These are phyloP conservation scores for Pseudoips prasinana DNA, from an alignment of 2,888 invertebrate species.

Conservation along the genomic window DNA sequence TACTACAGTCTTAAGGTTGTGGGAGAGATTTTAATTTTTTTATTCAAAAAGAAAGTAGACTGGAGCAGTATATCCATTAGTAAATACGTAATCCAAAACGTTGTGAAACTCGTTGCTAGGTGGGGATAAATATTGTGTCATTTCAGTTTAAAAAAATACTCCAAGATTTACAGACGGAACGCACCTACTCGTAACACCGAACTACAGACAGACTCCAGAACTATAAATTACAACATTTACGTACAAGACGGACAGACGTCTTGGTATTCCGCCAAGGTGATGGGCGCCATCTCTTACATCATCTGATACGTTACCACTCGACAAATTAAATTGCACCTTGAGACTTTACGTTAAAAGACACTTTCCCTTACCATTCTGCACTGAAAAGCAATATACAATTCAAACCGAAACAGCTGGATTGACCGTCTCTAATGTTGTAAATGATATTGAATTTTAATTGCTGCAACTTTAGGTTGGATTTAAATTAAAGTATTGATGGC, in stretches of 20 bases:
- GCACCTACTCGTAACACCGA: constrained; percentile 12
- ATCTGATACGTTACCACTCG: constrained; percentile 16
- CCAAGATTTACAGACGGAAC: too few relatives aligned
- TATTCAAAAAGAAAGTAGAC: too few relatives aligned
- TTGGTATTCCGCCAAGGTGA: constrained; percentile 55
- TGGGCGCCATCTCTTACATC: constrained; percentile 41
- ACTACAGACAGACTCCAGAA: constrained; percentile 44
- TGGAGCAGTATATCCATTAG: too few relatives aligned
- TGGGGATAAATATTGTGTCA: too few relatives aligned
- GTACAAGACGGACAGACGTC: constrained; percentile 41
- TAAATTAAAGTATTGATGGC: constrained; percentile 8
- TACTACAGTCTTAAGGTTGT: too few relatives aligned
- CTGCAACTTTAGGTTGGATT: constrained; percentile 5
- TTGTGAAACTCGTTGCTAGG: too few relatives aligned
- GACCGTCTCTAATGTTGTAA: constrained; percentile 1
- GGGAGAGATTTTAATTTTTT: too few relatives aligned
- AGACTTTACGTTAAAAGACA: constrained; percentile 11
- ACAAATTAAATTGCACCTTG: constrained; percentile 19
- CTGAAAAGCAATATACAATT: constrained; percentile 11
- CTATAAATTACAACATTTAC: constrained; percentile 40
- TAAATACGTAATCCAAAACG: too few relatives aligned
- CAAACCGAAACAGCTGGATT: constrained; percentile 8
- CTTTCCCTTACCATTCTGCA: constrained; percentile 6
- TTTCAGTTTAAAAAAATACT: too few relatives aligned
- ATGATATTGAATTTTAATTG: constrained; percentile 7